A percentile compares a stretch with the other conserved stretches of the same genome.
These are phyloP conservation scores for Dromaius novaehollandiae DNA, from an alignment of 2,113 vertebrate genomes.

Conservation along the genomic window DNA sequence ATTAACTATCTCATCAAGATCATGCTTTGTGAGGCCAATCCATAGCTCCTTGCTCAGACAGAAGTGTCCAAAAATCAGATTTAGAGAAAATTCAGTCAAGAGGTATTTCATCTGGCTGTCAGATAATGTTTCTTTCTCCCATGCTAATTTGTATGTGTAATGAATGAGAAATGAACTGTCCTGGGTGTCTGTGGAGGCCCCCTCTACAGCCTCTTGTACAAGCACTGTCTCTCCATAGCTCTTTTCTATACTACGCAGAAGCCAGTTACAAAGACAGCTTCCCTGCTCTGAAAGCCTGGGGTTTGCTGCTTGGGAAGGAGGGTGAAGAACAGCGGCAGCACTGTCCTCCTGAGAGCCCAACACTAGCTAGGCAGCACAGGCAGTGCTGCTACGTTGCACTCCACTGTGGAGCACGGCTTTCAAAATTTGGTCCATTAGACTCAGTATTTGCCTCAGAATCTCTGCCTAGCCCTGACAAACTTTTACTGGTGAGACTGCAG, in stretches of 20 bases:
- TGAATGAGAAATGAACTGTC: background rate
- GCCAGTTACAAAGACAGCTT: background rate
- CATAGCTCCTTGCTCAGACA: background rate
- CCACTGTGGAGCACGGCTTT: background rate
- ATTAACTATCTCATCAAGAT: background rate
- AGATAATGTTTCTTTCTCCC: background rate
- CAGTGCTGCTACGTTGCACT: background rate
- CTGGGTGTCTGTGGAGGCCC: background rate
- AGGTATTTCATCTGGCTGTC: background rate
- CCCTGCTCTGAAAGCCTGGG: background rate
- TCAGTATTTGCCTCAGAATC: background rate
- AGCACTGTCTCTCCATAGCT: background rate
- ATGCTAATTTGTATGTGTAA: background rate
- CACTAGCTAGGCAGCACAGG: background rate
- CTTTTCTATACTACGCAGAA: background rate
- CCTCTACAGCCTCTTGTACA: background rate
- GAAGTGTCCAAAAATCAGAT: background rate
- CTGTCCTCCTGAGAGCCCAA: background rate
- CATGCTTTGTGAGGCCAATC: background rate
- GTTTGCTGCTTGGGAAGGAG: background rate
- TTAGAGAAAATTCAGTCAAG: background rate
- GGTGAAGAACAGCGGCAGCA: background rate
- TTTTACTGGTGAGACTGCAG: background rate
- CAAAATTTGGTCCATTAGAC: background rate
- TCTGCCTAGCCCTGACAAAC: background rate